These are phyloP conservation scores for Callorhinus ursinus DNA, from an alignment of 2,113 vertebrate genomes.

Conservation along the genomic window DNA sequence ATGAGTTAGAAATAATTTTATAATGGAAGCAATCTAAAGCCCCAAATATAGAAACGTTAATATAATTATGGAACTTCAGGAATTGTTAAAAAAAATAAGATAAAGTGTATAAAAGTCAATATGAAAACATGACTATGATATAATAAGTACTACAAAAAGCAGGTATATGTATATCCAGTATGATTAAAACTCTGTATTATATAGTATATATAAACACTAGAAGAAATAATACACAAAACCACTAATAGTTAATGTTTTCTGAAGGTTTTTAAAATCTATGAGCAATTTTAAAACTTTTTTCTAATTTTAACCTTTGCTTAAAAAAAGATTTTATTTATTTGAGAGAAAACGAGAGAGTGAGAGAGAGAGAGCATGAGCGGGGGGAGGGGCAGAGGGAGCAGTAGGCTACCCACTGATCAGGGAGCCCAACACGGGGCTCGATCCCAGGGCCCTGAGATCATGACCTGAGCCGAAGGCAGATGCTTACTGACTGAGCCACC, in stretches of 20 bases:
- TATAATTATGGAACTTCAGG: neutral
- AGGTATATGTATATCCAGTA: neutral
- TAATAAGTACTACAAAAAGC: neutral
- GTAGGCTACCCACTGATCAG: too few species aligned
- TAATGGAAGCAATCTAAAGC: neutral
- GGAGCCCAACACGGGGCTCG: too few species aligned
- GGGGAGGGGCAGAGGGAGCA: too few species aligned
- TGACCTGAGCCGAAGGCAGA: neutral
- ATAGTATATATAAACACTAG: neutral
- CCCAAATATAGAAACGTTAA: neutral
- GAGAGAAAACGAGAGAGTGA: too few species aligned
- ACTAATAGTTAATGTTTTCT: neutral
- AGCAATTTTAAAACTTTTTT: neutral
- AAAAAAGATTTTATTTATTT: too few species aligned
- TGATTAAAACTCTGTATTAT: neutral
- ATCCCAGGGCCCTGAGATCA: neutral
- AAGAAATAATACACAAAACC: neutral
- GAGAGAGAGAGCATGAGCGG: too few species aligned
- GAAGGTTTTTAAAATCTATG: neutral
- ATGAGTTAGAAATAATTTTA: constrained; percentile 25
- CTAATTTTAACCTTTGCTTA: neutral
- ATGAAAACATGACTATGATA: neutral
- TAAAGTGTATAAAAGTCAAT: neutral
- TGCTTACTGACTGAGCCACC: neutral
- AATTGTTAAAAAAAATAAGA: neutral